Evolutionary conservation across 2,113 vertebrate genomes (phyloP).

Genomic region (Cathartes aura): DNA sequence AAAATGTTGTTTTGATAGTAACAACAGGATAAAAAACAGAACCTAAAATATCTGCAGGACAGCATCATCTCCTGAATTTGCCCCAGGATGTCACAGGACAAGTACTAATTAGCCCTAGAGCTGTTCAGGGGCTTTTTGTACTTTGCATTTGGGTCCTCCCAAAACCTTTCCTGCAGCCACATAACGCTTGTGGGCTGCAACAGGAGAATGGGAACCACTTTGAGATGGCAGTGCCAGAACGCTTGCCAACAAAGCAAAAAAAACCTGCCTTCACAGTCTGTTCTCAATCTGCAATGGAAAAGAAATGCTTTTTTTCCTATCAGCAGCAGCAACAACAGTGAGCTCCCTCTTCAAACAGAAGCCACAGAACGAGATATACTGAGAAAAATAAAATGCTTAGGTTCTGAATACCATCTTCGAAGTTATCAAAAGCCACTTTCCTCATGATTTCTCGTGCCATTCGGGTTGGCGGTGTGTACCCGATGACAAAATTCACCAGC

Average conservation of each 20-base stretch:
- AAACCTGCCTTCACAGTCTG: not conserved
- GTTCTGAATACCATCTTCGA: slow-evolving; percentile 70
- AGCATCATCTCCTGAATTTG: not conserved
- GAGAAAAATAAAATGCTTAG: fast-evolving
- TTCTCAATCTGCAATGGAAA: not conserved
- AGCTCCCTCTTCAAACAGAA: not conserved
- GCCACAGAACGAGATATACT: fast-evolving
- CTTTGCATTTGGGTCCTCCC: not conserved
- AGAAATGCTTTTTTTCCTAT: not conserved
- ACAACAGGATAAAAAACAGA: not conserved
- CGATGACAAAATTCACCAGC: slow-evolving; percentile 66
- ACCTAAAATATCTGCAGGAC: not conserved
- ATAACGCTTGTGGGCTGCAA: not conserved
- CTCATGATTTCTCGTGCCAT: slow-evolving; percentile 71
- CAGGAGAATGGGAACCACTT: not conserved
- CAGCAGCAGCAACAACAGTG: fast-evolving
- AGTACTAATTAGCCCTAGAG: not conserved
- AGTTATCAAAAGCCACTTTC: slow-evolving; percentile 73
- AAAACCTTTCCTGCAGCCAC: not conserved
- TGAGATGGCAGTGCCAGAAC: not conserved
- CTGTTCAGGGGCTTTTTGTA: not conserved
- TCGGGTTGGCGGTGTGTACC: slow-evolving; percentile 68
- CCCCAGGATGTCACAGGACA: not conserved
- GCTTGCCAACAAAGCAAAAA: not conserved
- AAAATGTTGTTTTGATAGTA: not conserved